These are phyloP conservation scores for Cephus pulcher DNA, from an alignment of 2,888 invertebrate species.

Conservation along the genomic window DNA sequence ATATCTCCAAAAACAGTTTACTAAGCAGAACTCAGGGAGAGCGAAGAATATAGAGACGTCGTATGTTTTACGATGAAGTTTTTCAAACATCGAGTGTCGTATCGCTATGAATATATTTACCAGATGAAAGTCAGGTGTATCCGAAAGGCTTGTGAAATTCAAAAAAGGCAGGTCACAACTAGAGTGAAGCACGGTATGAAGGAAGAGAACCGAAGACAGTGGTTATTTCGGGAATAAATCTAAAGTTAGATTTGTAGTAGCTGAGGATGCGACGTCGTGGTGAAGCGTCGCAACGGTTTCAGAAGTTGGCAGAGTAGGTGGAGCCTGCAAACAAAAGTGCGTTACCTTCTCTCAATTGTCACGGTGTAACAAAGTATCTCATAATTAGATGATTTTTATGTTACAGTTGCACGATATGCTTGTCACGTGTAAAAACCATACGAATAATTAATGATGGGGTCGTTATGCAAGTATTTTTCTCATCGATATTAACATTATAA, in stretches of 20 bases:
- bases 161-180: constrained; percentile 31
- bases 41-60: background rate
- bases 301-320: constrained; percentile 31
- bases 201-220: constrained; percentile 33
- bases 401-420: background rate
- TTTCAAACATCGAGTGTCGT: background rate
- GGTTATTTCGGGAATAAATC: constrained; percentile 51
- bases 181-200: constrained; percentile 24
- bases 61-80: background rate
- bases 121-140: background rate
- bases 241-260: constrained; percentile 45
- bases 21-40: background rate
- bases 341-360: background rate
- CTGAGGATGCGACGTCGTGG: background rate
- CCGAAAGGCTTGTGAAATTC: constrained; percentile 12
- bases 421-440: background rate
- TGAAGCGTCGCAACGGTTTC: background rate
- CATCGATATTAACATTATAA: constrained; percentile 34
- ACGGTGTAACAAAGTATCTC: background rate
- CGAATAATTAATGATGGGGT: constrained; percentile 23
- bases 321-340: constrained; percentile 5
- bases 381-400: background rate
- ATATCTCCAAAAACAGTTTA: background rate
- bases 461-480: constrained; percentile 42
- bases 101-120: constrained; percentile 3